A percentile compares a stretch with the other conserved stretches of the same genome.
Evolutionary conservation across 2,797 vertebrate species (phyloP).

Genomic region (Lindbergichthys nudifrons): DNA sequence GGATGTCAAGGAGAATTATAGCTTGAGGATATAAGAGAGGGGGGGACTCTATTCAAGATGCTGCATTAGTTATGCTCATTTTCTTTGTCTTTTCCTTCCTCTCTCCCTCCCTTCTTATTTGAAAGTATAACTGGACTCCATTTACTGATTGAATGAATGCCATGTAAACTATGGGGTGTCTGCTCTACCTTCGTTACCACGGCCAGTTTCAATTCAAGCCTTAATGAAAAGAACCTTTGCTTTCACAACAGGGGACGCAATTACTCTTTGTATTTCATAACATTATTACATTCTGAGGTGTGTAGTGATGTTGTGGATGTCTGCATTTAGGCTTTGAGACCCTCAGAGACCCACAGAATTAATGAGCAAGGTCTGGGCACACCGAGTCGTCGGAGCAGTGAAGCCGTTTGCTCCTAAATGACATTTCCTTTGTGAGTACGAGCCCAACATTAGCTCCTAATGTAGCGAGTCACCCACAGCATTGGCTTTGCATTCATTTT

Average conservation of each 20-base stretch:
- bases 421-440: slow-evolving; percentile 59
- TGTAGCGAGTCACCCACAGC: slow-evolving; percentile 47
- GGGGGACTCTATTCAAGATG: slow-evolving; percentile 37
- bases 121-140: slow-evolving; percentile 40
- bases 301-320: slow-evolving; percentile 36
- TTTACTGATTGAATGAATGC: slow-evolving; percentile 45
- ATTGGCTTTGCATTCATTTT: slow-evolving; percentile 41
- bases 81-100: slow-evolving; percentile 4
- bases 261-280: slow-evolving; percentile 56
- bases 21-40: slow-evolving; percentile 35
- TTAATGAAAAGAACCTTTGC: slow-evolving; percentile 56
- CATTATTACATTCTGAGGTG: slow-evolving; percentile 47
- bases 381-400: slow-evolving; percentile 26
- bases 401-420: slow-evolving; percentile 60
- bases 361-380: slow-evolving; percentile 50
- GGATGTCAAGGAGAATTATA: slow-evolving; percentile 67
- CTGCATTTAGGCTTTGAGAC: slow-evolving; percentile 25
- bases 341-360: slow-evolving; percentile 43
- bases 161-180: slow-evolving; percentile 41
- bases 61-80: slow-evolving; percentile 24
- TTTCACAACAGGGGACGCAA: slow-evolving; percentile 54
- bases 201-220: slow-evolving; percentile 38
- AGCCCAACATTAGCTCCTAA: slow-evolving; percentile 58
- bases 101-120: slow-evolving; percentile 7
- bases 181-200: slow-evolving; percentile 44